Evolutionary conservation across 2,888 invertebrate species (phyloP).

Genomic region (Acanthosoma haemorrhoidale): DNA sequence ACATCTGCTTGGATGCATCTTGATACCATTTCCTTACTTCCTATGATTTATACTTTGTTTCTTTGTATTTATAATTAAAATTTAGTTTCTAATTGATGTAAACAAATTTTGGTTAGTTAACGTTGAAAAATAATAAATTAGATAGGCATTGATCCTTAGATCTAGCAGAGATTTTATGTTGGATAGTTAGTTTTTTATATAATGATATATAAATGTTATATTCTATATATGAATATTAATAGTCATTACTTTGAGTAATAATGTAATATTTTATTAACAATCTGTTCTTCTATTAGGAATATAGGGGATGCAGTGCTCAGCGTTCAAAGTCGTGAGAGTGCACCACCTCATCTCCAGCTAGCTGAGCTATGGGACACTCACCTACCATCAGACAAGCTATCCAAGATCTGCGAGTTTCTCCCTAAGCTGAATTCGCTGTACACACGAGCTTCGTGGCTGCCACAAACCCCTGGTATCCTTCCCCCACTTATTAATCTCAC

Average conservation of each 20-base stretch:
- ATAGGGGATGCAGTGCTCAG: constrained; percentile 44
- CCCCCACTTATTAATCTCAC: constrained; percentile 41
- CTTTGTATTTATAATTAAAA: too few relatives aligned
- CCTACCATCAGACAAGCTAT: constrained; percentile 42
- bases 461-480: constrained; percentile 34
- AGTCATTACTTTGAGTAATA: neutral
- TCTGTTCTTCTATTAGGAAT: constrained; percentile 40
- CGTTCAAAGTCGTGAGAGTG: constrained; percentile 38
- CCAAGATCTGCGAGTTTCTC: constrained; percentile 37
- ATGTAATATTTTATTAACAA: neutral
- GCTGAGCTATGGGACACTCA: constrained; percentile 44
- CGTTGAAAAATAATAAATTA: too few relatives aligned
- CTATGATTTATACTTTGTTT: too few relatives aligned
- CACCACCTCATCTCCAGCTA: constrained; percentile 40
- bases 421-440: constrained; percentile 41
- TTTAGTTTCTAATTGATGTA: too few relatives aligned
- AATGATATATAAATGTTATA: neutral
- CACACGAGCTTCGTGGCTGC: constrained; percentile 40
- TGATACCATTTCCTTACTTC: too few relatives aligned
- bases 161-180: too few relatives aligned
- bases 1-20: too few relatives aligned
- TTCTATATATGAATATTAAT: neutral
- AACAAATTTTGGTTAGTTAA: too few relatives aligned
- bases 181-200: neutral
- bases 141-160: too few relatives aligned